A percentile compares a stretch with the other conserved stretches of the same genome.
Evolutionary conservation across 2,797 vertebrate genomes (phyloP).

Genomic region (Taenioides sp.): DNA sequence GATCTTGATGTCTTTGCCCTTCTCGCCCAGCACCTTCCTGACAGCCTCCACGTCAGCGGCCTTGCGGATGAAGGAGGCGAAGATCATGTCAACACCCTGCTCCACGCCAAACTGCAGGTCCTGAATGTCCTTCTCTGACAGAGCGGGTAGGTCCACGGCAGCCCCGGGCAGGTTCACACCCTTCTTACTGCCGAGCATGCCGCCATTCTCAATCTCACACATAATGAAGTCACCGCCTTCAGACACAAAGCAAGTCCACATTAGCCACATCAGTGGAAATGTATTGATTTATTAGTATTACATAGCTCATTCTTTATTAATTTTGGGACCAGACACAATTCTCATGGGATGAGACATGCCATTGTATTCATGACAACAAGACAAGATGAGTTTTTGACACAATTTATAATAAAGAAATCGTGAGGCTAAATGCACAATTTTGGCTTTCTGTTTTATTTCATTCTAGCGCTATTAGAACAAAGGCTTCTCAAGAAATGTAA

Average conservation of each 20-base stretch:
- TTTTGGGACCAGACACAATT: too few species aligned
- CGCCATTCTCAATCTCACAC: constrained; percentile 91
- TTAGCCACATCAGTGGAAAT: background rate
- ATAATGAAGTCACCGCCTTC: constrained; percentile 84
- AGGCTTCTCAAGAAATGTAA: too few species aligned
- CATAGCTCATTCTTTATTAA: too few species aligned
- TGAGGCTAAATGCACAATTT: too few species aligned
- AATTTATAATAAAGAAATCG: too few species aligned
- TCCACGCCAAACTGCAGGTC: constrained; percentile 94
- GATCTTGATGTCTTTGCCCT: constrained; percentile 96
- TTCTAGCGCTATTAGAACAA: too few species aligned
- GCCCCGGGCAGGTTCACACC: constrained; percentile 95
- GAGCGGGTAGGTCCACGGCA: constrained; percentile 90
- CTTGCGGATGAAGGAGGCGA: constrained; percentile 98
- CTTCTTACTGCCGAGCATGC: constrained; percentile 94
- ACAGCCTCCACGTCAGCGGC: constrained; percentile 91
- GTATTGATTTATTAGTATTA: background rate
- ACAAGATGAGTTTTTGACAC: too few species aligned
- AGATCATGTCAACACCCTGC: constrained; percentile 96
- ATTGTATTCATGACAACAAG: too few species aligned
- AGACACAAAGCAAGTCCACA: constrained; percentile 1
- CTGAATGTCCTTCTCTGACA: constrained; percentile 93
- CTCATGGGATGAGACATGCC: too few species aligned
- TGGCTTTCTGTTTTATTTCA: too few species aligned
- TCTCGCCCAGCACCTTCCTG: constrained; percentile 90